These are phyloP conservation scores for Abramis brama DNA, from an alignment of 2,113 vertebrate species.

Conservation along the genomic window DNA sequence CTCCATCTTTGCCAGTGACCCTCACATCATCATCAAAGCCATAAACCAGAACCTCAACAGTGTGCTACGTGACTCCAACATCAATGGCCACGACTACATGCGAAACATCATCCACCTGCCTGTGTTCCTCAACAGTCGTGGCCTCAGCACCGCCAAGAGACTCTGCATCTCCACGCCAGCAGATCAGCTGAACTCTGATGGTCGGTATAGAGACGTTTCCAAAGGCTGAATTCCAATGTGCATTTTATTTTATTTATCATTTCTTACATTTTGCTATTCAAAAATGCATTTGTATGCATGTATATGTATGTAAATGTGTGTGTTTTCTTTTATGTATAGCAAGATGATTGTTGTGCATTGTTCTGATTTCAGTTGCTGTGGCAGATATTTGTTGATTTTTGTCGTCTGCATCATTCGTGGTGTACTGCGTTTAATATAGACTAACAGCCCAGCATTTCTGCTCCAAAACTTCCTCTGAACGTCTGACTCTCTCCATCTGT, in stretches of 20 bases:
- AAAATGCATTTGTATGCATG: not conserved
- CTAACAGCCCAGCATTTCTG: conserved; percentile 19
- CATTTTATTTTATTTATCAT: not conserved
- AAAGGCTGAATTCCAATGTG: too few species aligned
- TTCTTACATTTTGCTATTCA: not conserved
- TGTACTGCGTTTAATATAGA: not conserved
- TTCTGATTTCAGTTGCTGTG: not conserved
- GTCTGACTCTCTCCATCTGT: conserved; percentile 33
- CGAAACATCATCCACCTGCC: conserved; percentile 96
- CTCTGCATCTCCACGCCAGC: conserved; percentile 81
- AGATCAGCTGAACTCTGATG: conserved; percentile 80
- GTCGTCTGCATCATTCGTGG: not conserved
- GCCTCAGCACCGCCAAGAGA: conserved; percentile 86
- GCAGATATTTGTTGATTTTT: not conserved
- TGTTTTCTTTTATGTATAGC: not conserved
- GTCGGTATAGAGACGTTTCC: conserved; percentile 17
- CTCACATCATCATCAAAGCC: conserved; percentile 98
- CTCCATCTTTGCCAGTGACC: conserved; percentile 97
- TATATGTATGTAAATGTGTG: too few species aligned
- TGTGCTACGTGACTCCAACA: conserved; percentile 96
- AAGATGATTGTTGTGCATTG: not conserved
- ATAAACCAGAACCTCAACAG: conserved; percentile 99
- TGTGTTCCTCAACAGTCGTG: conserved; percentile 96
- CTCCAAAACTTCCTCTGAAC: not conserved
- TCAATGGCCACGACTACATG: conserved; percentile 99